Evolutionary conservation across 2,888 invertebrate genomes (phyloP).

Genomic region (Altica lythri): DNA sequence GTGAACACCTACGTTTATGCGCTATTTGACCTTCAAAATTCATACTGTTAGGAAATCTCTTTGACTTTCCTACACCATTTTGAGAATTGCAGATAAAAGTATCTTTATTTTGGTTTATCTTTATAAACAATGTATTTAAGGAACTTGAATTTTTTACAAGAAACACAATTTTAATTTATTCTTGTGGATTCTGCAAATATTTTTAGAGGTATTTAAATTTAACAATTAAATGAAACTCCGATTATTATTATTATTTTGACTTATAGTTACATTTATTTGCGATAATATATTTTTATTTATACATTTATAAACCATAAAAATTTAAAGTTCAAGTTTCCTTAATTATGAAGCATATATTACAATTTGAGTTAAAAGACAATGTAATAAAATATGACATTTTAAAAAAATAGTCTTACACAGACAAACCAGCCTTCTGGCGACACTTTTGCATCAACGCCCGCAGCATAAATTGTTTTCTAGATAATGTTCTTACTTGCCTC

Average conservation of each 20-base stretch:
- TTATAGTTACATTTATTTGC: conserved; percentile 8
- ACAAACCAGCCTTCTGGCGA: conserved; percentile 88
- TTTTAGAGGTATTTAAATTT: too few relatives aligned
- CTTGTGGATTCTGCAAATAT: too few relatives aligned
- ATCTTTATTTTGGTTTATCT: too few relatives aligned
- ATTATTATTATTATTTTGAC: background rate
- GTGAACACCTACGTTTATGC: too few relatives aligned
- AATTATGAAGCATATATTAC: conserved; percentile 29
- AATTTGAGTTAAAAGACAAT: conserved; percentile 26
- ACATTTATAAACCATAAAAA: conserved; percentile 11
- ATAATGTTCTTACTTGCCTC: conserved; percentile 93
- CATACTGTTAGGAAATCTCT: too few relatives aligned
- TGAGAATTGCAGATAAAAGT: too few relatives aligned
- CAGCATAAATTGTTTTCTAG: conserved; percentile 94
- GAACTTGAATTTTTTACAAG: too few relatives aligned
- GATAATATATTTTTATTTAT: conserved; percentile 11
- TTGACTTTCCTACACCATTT: too few relatives aligned
- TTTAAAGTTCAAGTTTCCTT: background rate
- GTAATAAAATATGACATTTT: conserved; percentile 2
- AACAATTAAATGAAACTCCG: too few relatives aligned
- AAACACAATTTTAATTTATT: too few relatives aligned
- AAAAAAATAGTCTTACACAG: conserved; percentile 59
- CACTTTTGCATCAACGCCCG: conserved; percentile 96
- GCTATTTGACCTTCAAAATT: too few relatives aligned
- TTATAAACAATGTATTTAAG: too few relatives aligned